Base-by-base conservation (phyloP, 2,888 invertebrate genomes). In the Glyphotaelius pellucidus region DNA sequence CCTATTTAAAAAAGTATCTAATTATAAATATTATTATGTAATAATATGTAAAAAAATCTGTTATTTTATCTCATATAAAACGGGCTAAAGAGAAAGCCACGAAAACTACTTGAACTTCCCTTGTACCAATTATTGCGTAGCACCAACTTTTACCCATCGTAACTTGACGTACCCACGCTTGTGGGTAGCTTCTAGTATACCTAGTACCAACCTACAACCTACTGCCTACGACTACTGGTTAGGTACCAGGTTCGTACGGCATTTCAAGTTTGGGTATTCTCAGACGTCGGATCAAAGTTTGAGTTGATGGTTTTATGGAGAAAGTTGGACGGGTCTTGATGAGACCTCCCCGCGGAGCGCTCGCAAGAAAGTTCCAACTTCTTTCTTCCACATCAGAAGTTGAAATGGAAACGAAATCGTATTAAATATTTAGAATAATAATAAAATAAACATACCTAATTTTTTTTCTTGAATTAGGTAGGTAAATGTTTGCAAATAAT, bases 211-310 rank as follows among this genome's bases (percentile, higher is more conserved):
- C 35, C 31, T n/a, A 67, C n/a, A 52, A 52, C 52, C 7, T 25
- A 25, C 32, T 32, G 30, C 81, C 81, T 30, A 30, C 83, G 3
- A 19, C 83, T 35, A 25, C 38, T 38, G 25, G 38, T 15, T 47
- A 47, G 47, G 47, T 47, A 47, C 47, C 84, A 38, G 84, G 35
- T 35, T 35, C 84, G 19, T 84, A 38, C 32, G 25, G 31, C 47
- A 67, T 87, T 79, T 79, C 88, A 89, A 38, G 32, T 89, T 89
- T 89, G 35, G 85, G 92, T 90, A 91, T 90, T 92, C 92, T 92
- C 93, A 90, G 92, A 84, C 91, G 92, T 90, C 89, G 90, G 93
- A 93, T 93, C 93, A 92, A 93, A 93, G 91, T 93, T 93, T 93
- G 92, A 92, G 89, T 93, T 92, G 92, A 93, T 92, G 92, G 92